Evolutionary conservation across 2,888 invertebrate species (phyloP).

Genomic region (Platypus cylindrus): DNA sequence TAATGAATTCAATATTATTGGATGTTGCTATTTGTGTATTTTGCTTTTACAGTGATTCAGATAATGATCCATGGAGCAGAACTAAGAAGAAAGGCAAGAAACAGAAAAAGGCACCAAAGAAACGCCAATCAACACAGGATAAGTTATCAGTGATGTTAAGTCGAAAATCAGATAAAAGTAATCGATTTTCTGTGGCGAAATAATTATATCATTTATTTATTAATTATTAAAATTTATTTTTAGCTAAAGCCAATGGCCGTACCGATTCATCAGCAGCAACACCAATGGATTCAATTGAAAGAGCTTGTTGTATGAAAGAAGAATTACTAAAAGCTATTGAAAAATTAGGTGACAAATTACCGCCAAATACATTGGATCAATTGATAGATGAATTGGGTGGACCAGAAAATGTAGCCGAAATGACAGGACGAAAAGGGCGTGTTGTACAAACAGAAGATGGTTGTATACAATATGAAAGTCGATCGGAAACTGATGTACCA

Average conservation of each 20-base stretch:
- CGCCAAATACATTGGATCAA: constrained; percentile 96
- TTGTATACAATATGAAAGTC: constrained; percentile 88
- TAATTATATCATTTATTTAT: not conserved
- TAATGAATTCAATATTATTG: not conserved
- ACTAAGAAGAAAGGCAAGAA: constrained; percentile 31
- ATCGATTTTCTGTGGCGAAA: too few relatives aligned
- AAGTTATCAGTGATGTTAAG: constrained; percentile 60
- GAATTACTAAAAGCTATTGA: constrained; percentile 79
- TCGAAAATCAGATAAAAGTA: constrained; percentile 33
- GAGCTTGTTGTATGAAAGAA: constrained; percentile 87
- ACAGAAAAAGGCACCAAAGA: constrained; percentile 30
- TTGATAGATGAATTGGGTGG: constrained; percentile 97
- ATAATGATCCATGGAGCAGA: constrained; percentile 48
- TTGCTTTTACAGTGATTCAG: constrained; percentile 47
- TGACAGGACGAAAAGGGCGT: constrained; percentile 68
- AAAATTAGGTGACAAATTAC: constrained; percentile 63
- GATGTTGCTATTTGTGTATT: not conserved
- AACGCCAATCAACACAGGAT: constrained; percentile 51
- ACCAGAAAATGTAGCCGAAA: constrained; percentile 96
- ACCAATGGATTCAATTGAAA: constrained; percentile 73
- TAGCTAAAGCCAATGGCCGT: constrained; percentile 29
- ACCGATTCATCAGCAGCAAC: constrained; percentile 42
- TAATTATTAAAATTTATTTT: constrained; percentile 8
- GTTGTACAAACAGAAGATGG: constrained; percentile 91
- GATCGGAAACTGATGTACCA: constrained; percentile 90